phyloP scores from a whole-genome alignment of 2,888 invertebrate species.

The Frankliniella fusca region DNA sequence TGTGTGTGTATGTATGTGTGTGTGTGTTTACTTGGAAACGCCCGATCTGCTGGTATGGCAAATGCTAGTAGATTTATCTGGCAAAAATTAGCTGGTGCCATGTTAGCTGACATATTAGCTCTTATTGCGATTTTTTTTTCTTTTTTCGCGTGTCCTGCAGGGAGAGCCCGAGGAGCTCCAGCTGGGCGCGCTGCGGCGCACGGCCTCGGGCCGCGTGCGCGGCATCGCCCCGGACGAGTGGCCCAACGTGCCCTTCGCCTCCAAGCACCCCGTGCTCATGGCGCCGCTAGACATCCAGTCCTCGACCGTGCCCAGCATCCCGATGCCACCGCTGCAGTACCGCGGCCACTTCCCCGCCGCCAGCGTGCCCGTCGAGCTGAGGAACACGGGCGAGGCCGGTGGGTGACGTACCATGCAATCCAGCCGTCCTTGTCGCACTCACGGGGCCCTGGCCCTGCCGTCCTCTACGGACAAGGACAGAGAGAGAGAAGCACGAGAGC shows the following conservation, averaged over 20 bases:
- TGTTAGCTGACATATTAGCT: too few relatives aligned
- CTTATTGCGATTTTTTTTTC: too few relatives aligned
- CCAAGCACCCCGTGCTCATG: not conserved
- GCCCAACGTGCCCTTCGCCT: constrained; percentile 11
- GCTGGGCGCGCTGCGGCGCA: not conserved
- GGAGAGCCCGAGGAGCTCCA: not conserved
- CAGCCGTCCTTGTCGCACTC: too few relatives aligned
- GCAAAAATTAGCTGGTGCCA: too few relatives aligned
- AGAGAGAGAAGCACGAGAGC: not conserved
- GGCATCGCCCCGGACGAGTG: not conserved
- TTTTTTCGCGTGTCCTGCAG: too few relatives aligned
- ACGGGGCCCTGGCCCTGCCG: too few relatives aligned
- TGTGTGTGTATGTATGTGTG: too few relatives aligned
- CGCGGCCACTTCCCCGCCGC: not conserved
- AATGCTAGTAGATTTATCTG: too few relatives aligned
- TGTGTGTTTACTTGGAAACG: too few relatives aligned
- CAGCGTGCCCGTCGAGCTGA: not conserved
- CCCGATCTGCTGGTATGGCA: too few relatives aligned
- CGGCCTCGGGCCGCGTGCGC: not conserved
- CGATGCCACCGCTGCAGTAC: constrained; percentile 1
- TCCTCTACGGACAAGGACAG: not conserved
- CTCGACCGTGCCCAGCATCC: constrained; percentile 1
- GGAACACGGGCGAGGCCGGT: constrained; percentile 1
- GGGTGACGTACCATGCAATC: too few relatives aligned
- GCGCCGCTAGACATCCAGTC: not conserved